Evolutionary conservation across 2,797 vertebrate species (phyloP), one percentile per base, ranked within the genome.

Genomic region (Pogonophryne albipinna): DNA sequence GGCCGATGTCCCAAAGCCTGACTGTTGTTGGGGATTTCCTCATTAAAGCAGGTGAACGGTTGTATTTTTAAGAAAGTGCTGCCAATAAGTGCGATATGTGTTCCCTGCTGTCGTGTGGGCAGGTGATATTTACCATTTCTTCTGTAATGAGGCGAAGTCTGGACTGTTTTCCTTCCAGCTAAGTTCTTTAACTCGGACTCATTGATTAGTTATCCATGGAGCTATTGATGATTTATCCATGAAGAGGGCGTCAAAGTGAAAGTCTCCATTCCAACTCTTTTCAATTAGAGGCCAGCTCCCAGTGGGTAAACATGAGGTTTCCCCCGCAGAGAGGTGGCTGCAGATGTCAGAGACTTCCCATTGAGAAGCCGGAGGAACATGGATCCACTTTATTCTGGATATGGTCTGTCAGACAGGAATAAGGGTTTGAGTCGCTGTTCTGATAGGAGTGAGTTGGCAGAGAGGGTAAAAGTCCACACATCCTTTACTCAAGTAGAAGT

Each of bases 221-320:
- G 76, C 64, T 78, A 85, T 87, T 62, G 74, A 87, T 84, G 79
- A 85, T 76, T 91, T 90, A 90, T 92, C 89, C 76, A 89, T 89
- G 76, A 82, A 71, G 20, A 59, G 55, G 45, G 76, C 84, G 60
- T 72, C 59, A 71, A 81, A 86, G 76, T 71, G 69, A 84, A 78
- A 78, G 71, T 79, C 62, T 88, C 76, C 42, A 64, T 78, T 72
- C 55, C 38, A 56, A 75, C 80, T 67, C 67, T 80, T 80, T 90
- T 87, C 72, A 86, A 84, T 82, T 59, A 67, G 58, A 67, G 52
- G 78, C 78, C 71, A 78, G 76, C 53, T 84, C 60, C 38, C 59
- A 67, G 80, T 90, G 76, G 10, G 89, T 89, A 71, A 83, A 79
- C 74, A 76, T 31, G 71, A 74, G 60, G 46, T 57, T 77, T 76